phyloP scores from a whole-genome alignment of 2,797 vertebrate genomes.

The Brotula barbata region DNA sequence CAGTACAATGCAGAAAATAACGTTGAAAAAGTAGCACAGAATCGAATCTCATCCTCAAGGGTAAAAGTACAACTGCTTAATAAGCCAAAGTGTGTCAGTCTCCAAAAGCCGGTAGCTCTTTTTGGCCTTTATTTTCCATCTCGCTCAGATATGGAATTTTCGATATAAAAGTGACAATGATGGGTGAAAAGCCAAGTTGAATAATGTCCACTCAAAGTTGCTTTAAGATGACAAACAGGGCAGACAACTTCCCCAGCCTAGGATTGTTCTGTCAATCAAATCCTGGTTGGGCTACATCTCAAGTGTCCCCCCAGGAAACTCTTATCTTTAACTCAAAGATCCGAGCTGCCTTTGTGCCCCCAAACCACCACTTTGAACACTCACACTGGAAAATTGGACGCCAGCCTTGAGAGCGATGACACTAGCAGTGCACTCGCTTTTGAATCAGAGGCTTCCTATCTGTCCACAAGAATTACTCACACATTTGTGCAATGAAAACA shows the following conservation, averaged over 20 bases:
- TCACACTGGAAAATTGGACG: slow-evolving; percentile 48
- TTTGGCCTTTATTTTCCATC: slow-evolving; percentile 18
- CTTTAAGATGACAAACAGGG: slow-evolving; percentile 43
- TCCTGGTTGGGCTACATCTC: slow-evolving; percentile 17
- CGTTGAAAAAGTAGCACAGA: slow-evolving; percentile 40
- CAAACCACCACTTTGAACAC: slow-evolving; percentile 54
- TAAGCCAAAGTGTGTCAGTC: slow-evolving; percentile 28
- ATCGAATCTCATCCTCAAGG: slow-evolving; percentile 28
- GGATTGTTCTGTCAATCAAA: slow-evolving; percentile 47
- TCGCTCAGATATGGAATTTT: slow-evolving; percentile 28
- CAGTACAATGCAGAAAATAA: slow-evolving; percentile 17
- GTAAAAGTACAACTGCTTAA: slow-evolving; percentile 27
- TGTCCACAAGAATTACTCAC: not conserved
- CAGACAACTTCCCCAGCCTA: slow-evolving; percentile 44
- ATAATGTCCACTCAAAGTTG: slow-evolving; percentile 36
- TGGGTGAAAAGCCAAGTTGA: slow-evolving; percentile 37
- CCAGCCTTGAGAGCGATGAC: slow-evolving; percentile 39
- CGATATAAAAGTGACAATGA: slow-evolving; percentile 37
- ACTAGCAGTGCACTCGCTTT: slow-evolving; percentile 20
- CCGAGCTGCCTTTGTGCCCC: slow-evolving; percentile 35
- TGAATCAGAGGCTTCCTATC: slow-evolving; percentile 27
- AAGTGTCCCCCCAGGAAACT: slow-evolving; percentile 49
- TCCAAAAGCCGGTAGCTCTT: not conserved
- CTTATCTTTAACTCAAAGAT: slow-evolving; percentile 60
- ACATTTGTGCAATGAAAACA: slow-evolving; percentile 16